Evolutionary conservation across 2,113 vertebrate genomes (phyloP).

Genomic region (Sylvilagus bachmani): DNA sequence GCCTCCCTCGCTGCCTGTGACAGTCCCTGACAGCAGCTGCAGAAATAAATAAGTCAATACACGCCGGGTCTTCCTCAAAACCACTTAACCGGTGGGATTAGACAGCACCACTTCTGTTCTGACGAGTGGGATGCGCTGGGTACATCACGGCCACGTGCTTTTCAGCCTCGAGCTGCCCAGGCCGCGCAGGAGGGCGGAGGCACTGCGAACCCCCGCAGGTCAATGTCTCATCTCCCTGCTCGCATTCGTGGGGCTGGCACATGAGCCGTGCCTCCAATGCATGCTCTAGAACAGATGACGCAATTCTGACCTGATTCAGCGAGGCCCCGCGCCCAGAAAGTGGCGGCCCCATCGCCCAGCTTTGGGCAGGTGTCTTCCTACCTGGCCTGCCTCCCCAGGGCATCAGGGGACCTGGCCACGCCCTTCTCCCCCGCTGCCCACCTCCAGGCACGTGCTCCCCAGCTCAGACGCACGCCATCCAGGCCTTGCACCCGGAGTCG

Average conservation of each 20-base stretch:
- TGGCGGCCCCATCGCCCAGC: background rate
- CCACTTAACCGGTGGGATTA: conserved; percentile 47
- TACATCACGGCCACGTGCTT: background rate
- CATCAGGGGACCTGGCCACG: background rate
- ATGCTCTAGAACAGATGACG: conserved; percentile 51
- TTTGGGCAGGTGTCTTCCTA: background rate
- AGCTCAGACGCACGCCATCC: conserved; percentile 89
- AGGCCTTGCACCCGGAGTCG: conserved; percentile 91
- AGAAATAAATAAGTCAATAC: background rate
- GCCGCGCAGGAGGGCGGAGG: background rate
- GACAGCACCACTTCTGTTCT: background rate
- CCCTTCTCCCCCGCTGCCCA: background rate
- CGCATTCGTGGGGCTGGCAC: accelerated
- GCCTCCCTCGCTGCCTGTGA: background rate
- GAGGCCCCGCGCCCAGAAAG: no score
- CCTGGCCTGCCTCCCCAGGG: accelerated
- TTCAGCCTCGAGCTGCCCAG: background rate
- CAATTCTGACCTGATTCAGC: conserved; percentile 37
- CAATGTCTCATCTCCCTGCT: conserved; percentile 17
- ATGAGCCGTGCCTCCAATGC: background rate
- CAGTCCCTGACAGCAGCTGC: background rate
- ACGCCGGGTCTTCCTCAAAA: background rate
- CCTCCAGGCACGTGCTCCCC: conserved; percentile 92
- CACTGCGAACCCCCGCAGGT: background rate
- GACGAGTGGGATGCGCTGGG: conserved; percentile 32